phyloP scores from a whole-genome alignment of 2,888 invertebrate genomes.

The Tortrix viridana region DNA sequence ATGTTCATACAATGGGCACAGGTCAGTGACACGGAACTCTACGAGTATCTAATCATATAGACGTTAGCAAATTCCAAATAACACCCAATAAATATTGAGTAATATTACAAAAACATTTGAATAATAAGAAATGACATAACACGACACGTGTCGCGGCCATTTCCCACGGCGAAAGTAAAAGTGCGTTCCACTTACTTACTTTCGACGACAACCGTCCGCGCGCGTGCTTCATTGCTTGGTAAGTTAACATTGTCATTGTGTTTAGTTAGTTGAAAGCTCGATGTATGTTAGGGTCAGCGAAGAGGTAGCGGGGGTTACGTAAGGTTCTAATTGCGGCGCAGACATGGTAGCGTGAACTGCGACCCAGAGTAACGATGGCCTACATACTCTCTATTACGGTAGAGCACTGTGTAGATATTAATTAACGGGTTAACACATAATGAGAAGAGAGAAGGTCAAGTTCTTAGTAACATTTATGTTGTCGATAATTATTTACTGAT shows the following conservation, averaged over 20 bases:
- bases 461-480: conserved; percentile 1
- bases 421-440: conserved; percentile 3
- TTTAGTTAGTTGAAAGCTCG: conserved; percentile 12
- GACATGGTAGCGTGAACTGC: conserved; percentile 49
- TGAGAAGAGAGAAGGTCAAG: conserved; percentile 7
- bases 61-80: conserved; percentile 12
- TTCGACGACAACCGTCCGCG: conserved; percentile 1
- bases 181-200: conserved; percentile 36
- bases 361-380: conserved; percentile 47
- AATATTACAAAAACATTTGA: conserved; percentile 33
- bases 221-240: conserved; percentile 18
- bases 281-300: conserved; percentile 7
- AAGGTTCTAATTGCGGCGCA: conserved; percentile 37
- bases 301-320: conserved; percentile 27
- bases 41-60: neutral
- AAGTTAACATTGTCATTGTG: neutral
- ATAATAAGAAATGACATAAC: conserved; percentile 38
- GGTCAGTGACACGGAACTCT: conserved; percentile 9
- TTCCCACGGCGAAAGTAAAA: conserved; percentile 44
- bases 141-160: conserved; percentile 18
- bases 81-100: conserved; percentile 14
- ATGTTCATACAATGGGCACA: conserved; percentile 13
- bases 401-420: neutral
- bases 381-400: conserved; percentile 18
- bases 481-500: neutral